These are phyloP conservation scores for Caradrina kadenii DNA, from an alignment of 2,888 invertebrate species.

Conservation along the genomic window DNA sequence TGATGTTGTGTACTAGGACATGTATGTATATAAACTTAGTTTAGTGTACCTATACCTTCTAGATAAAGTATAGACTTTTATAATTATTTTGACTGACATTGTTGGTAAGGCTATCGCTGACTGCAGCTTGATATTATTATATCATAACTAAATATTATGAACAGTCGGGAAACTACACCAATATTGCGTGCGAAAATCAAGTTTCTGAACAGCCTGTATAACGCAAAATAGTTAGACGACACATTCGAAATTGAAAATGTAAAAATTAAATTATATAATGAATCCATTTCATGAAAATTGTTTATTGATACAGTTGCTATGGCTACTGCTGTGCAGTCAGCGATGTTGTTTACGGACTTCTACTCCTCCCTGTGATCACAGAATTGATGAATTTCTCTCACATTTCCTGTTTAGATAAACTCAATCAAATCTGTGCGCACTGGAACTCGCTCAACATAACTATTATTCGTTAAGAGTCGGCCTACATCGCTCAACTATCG, in stretches of 20 bases:
- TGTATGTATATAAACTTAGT: slow-evolving; percentile 45
- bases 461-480: slow-evolving; percentile 42
- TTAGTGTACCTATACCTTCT: slow-evolving; percentile 31
- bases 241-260: too few species aligned
- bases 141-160: too few species aligned
- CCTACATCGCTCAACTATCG: slow-evolving; percentile 48
- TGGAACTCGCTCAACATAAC: slow-evolving; percentile 42
- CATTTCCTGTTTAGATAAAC: not conserved
- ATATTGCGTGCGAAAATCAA: too few species aligned
- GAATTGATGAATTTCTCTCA: not conserved
- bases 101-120: slow-evolving; percentile 24
- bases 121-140: slow-evolving; percentile 12
- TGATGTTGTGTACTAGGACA: slow-evolving; percentile 49
- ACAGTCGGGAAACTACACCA: too few species aligned
- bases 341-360: slow-evolving; percentile 13
- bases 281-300: too few species aligned
- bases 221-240: too few species aligned
- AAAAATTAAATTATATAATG: too few species aligned
- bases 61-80: slow-evolving; percentile 20
- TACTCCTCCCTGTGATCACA: not conserved
- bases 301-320: not conserved
- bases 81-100: slow-evolving; percentile 45
- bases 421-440: not conserved
- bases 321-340: slow-evolving; percentile 12
- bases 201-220: too few species aligned